phyloP scores from a whole-genome alignment of 2,888 invertebrate species.

The Sarcophaga variegata region DNA sequence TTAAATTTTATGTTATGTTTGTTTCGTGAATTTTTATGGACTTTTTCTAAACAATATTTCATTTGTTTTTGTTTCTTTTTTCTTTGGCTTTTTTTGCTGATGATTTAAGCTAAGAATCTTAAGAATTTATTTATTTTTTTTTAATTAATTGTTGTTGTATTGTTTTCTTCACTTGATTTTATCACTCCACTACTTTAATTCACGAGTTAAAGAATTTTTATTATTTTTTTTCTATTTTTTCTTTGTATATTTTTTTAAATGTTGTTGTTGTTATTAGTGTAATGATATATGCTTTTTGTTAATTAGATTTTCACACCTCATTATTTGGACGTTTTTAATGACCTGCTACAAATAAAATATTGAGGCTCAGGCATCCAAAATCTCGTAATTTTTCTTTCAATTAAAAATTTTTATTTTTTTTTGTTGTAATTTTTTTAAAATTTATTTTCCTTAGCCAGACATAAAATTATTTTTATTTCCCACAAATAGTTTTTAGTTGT shows the following conservation, averaged over 20 bases:
- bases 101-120: neutral
- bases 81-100: neutral
- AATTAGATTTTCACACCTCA: constrained; percentile 9
- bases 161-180: neutral
- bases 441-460: neutral
- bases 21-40: too few relatives aligned
- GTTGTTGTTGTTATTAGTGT: neutral
- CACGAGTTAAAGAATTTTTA: constrained; percentile 18
- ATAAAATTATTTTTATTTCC: neutral
- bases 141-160: neutral
- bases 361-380: constrained; percentile 4
- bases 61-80: neutral
- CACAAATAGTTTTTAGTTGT: neutral
- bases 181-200: neutral
- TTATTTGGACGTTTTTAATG: constrained; percentile 33
- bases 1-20: too few relatives aligned
- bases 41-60: neutral
- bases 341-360: constrained; percentile 29
- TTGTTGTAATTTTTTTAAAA: neutral
- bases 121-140: neutral
- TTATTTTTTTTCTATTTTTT: neutral
- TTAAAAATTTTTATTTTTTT: neutral
- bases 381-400: neutral
- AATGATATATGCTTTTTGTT: neutral
- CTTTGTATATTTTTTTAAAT: neutral